A percentile compares a stretch with the other conserved stretches of the same genome.
These are phyloP conservation scores for Herminia tarsipennalis DNA, from an alignment of 2,888 invertebrate species.

Conservation along the genomic window DNA sequence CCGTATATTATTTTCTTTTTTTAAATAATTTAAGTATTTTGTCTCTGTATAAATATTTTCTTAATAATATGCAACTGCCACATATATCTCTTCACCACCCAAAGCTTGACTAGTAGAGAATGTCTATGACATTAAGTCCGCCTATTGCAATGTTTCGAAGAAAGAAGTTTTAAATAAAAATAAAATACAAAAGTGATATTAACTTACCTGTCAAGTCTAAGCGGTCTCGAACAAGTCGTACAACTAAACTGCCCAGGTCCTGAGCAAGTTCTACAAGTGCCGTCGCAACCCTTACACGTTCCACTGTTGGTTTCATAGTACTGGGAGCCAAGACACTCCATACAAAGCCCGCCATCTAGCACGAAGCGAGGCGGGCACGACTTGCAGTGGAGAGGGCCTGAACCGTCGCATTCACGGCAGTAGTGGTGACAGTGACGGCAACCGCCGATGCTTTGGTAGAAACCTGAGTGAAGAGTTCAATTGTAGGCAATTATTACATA, in stretches of 20 bases:
- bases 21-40: too few species aligned
- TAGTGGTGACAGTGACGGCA: slow-evolving; percentile 96
- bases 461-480: too few species aligned
- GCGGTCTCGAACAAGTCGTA: slow-evolving; percentile 87
- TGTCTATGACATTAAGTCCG: too few species aligned
- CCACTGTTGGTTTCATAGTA: slow-evolving; percentile 89
- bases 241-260: slow-evolving; percentile 90
- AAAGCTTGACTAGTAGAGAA: too few species aligned
- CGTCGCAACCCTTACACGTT: slow-evolving; percentile 88
- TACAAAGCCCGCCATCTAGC: slow-evolving; percentile 90
- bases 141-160: too few species aligned
- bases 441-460: slow-evolving; percentile 92
- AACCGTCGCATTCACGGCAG: slow-evolving; percentile 94
- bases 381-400: slow-evolving; percentile 90
- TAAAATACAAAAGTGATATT: too few species aligned
- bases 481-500: too few species aligned
- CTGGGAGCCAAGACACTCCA: slow-evolving; percentile 91
- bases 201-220: slow-evolving; percentile 86
- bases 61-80: too few species aligned
- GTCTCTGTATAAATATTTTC: too few species aligned
- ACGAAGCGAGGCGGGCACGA: slow-evolving; percentile 90
- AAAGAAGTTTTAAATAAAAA: neutral
- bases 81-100: too few species aligned
- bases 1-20: too few species aligned
- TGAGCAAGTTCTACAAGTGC: slow-evolving; percentile 87